These are phyloP conservation scores for Salmo trutta DNA, from an alignment of 2,797 vertebrate genomes.

Conservation along the genomic window DNA sequence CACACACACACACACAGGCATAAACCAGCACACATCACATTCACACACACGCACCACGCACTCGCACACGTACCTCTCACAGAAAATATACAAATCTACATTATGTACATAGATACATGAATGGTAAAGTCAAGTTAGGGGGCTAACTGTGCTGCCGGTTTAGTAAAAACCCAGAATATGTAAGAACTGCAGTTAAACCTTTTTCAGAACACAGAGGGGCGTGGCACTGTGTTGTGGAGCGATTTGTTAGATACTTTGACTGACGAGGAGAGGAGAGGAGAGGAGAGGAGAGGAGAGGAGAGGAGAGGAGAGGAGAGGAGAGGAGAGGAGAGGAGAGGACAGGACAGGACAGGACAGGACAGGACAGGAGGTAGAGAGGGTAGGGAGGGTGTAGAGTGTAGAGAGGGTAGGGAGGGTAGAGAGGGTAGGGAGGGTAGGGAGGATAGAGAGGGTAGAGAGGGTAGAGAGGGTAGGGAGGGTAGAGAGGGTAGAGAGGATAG, in stretches of 20 bases:
- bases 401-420: constrained; percentile 41
- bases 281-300: constrained; percentile 30
- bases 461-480: constrained; percentile 53
- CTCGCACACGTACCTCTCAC: not conserved
- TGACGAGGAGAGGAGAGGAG: constrained; percentile 45
- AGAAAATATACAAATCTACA: not conserved
- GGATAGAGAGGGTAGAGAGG: constrained; percentile 50
- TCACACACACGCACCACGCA: constrained; percentile 15
- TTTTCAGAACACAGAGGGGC: constrained; percentile 60
- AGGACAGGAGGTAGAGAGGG: constrained; percentile 45
- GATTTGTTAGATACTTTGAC: constrained; percentile 38
- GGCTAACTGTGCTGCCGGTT: not conserved
- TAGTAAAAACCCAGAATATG: not conserved
- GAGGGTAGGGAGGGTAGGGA: constrained; percentile 10
- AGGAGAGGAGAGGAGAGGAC: too few relatives aligned
- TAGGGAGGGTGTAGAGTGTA: constrained; percentile 66
- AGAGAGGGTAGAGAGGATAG: constrained; percentile 19
- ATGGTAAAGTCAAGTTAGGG: not conserved
- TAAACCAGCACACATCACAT: not conserved
- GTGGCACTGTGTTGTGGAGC: constrained; percentile 44
- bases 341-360: not conserved
- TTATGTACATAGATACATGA: not conserved
- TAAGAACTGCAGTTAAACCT: constrained; percentile 53
- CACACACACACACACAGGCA: constrained; percentile 13
- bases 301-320: not conserved